Base-by-base conservation (phyloP, 1,140 invertebrate species). In the Dinoponera quadriceps region DNA sequence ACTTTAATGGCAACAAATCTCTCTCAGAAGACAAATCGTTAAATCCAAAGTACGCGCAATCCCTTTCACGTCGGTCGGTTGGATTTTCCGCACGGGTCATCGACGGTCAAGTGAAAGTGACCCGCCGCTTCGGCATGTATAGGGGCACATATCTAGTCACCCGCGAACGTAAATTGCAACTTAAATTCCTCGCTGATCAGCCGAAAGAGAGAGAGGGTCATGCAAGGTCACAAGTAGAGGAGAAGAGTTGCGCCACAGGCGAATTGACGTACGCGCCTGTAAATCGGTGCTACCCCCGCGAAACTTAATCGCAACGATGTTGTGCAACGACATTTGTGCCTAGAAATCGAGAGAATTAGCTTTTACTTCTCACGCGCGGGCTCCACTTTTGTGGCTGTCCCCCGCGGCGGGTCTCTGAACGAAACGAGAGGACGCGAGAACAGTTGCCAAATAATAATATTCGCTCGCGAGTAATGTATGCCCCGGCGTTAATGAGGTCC, bases 71-170 rank as follows among this genome's bases (percentile, higher is more conserved):
- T 54, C 38, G 57, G 27, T 48, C 59, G n/a, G 14, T 82, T 81
- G n/a, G n/a, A n/a, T n/a, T 81, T 85, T 82, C 85, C 84, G 33
- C 22, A 18, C 69, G 82, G 75, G 75, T 71, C 81, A 82, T 74
- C 75, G 59, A 80, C 82, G 87, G 82, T 88, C 84, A 88, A 90
- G 89, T 91, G 91, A 91, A 91, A 91, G 90, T 90, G 83, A 83
- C 71, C 83, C 87, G 86, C 83, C 87, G 86, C 81, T 54, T 82
- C 59, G 57, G 20, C 33, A 33, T 7, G 51, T 48, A 80, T 80
- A 69, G 51, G 71, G 71, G 80, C 14, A 81, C 14, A 13, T 27
- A 65, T 38, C 65, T 66, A 77, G 74, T 77, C 73, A 65, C 27
- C 62, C 22, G 65, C 33, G 65, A 48, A 48, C 66, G 33, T 71